phyloP scores from a whole-genome alignment of 2,888 invertebrate species.

The Elmis aenea region DNA sequence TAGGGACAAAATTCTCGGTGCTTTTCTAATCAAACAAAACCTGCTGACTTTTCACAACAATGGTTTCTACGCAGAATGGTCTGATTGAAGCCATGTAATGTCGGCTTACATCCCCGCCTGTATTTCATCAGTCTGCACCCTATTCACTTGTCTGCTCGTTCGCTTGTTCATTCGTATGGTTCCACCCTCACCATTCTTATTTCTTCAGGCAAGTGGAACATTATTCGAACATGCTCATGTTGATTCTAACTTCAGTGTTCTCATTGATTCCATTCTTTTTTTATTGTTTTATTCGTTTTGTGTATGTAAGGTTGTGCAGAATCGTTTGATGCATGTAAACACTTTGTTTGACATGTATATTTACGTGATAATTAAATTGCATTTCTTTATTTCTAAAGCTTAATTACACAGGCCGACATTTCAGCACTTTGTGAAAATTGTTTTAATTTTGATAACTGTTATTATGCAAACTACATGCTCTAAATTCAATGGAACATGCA shows the following conservation, averaged over 20 bases:
- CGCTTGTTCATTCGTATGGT: constrained; percentile 5
- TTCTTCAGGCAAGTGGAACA: constrained; percentile 21
- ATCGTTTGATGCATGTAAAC: too few relatives aligned
- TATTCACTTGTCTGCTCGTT: constrained; percentile 21
- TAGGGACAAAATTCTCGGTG: constrained; percentile 42
- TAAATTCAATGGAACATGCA: too few relatives aligned
- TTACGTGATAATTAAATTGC: too few relatives aligned
- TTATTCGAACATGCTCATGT: constrained; percentile 13
- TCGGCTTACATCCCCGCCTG: constrained; percentile 25
- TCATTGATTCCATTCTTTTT: too few relatives aligned
- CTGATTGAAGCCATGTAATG: constrained; percentile 44
- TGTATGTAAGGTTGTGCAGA: too few relatives aligned
- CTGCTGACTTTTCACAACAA: constrained; percentile 47
- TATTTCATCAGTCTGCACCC: constrained; percentile 20
- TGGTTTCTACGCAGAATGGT: constrained; percentile 33
- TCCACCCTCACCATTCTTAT: constrained; percentile 22
- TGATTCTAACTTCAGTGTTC: constrained; percentile 7
- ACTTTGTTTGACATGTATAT: too few relatives aligned
- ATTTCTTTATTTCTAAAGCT: too few relatives aligned
- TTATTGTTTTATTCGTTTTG: too few relatives aligned
- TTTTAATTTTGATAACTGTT: too few relatives aligned
- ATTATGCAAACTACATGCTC: too few relatives aligned
- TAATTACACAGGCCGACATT: too few relatives aligned
- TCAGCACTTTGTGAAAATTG: too few relatives aligned
- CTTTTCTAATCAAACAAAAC: constrained; percentile 48